Evolutionary conservation across 2,888 invertebrate genomes (phyloP), one percentile per base, ranked within the genome.

Genomic region (Drosophila buzzatii): DNA sequence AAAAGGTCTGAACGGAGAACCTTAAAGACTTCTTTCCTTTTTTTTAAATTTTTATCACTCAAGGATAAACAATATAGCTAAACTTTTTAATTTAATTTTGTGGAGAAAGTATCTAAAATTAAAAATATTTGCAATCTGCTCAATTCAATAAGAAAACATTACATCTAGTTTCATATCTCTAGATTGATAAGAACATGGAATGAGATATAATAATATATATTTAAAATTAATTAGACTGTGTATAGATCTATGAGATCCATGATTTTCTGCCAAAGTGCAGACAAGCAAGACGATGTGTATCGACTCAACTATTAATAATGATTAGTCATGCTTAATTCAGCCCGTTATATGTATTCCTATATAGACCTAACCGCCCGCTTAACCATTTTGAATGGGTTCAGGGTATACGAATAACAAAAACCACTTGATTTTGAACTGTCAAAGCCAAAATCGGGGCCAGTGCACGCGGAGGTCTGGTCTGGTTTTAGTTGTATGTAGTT

Each of bases 371-470:
- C 14, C 18, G 18, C 35, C 51, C 2, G 8, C 2, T 14, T 51
- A 14, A 12, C 12, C 33, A 51, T 18, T 51, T 12, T 18, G 31
- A 18, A 51, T 33, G 33, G 51, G 33, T 33, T 51, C 18, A 53
- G 52, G 52, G 23, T 53, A 39, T 39, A n/a, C 52, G 23, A 53
- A 23, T 20, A 53, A 53, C 23, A 31, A 18, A 42, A 44, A 52
- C 47, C 72, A 73, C 80, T 79, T 82, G 79, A 79, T 73, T 73
- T 64, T 56, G 37, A 80, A 82, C 87, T 89, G 84, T 89, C 84
- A 85, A 73, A 86, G 84, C 76, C 81, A 72, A 81, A 89, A 73
- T 68, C 33, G 70, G 70, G 76, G 76, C 70, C 76, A 79, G 35
- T 76, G 79, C 55, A 70, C 60, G 76, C 42, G 62, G 31, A 49